Percentiles rank a stretch among this genome's conserved stretches.
Conservation (phyloP, 1,140 invertebrate species). For the Drosophila virilis region DNA sequence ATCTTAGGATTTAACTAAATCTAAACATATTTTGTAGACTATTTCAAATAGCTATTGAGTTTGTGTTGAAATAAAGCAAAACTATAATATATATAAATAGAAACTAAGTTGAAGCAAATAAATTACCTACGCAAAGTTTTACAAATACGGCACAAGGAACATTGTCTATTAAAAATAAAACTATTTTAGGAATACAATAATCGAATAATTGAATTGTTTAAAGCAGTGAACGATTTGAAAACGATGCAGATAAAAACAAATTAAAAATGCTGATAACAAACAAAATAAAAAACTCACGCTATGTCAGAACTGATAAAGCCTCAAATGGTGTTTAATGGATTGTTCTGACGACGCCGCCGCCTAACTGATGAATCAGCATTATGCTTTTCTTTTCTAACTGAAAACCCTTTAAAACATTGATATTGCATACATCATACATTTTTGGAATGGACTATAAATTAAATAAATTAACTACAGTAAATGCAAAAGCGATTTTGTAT, state of each 20-base stretch:
- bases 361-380: slow-evolving; percentile 6
- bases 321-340: slow-evolving; percentile 18
- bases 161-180: slow-evolving; percentile 15
- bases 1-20: neutral
- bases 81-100: slow-evolving; percentile 3
- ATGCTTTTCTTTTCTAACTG: neutral
- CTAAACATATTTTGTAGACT: neutral
- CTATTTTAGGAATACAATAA: neutral
- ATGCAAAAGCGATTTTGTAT: slow-evolving; percentile 86
- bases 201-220: slow-evolving; percentile 7
- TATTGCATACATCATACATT: slow-evolving; percentile 24
- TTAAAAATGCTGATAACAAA: neutral
- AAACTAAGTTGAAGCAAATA: slow-evolving; percentile 22
- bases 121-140: slow-evolving; percentile 49
- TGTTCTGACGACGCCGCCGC: slow-evolving; percentile 14
- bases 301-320: slow-evolving; percentile 31
- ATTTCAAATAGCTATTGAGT: neutral
- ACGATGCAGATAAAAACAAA: neutral
- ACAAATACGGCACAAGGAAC: slow-evolving; percentile 73
- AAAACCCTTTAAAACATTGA: slow-evolving; percentile 44
- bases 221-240: neutral
- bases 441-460: slow-evolving; percentile 62
- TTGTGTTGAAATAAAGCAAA: neutral
- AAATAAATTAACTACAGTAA: slow-evolving; percentile 85
- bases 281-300: neutral